Evolutionary conservation across 2,113 vertebrate genomes (phyloP).

Genomic region (Chamaea fasciata): DNA sequence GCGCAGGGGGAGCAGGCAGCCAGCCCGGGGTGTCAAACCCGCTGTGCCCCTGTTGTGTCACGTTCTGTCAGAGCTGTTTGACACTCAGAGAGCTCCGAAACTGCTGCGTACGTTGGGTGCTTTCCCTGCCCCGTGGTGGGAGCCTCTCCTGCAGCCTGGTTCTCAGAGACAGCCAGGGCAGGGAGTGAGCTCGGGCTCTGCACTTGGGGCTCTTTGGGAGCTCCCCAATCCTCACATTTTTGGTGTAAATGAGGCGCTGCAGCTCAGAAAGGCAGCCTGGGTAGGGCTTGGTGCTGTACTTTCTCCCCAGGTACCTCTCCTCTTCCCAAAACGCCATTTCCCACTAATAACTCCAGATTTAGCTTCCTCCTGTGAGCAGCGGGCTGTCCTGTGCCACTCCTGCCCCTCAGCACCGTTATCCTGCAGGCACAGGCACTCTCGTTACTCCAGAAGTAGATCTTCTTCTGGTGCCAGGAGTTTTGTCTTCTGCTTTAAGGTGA

Average conservation of each 20-base stretch:
- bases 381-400: background rate
- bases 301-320: background rate
- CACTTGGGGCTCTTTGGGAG: background rate
- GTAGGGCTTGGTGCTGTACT: background rate
- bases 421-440: too few species aligned
- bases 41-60: background rate
- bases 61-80: background rate
- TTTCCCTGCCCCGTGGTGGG: background rate
- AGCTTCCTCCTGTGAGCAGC: accelerated
- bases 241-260: background rate
- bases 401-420: background rate
- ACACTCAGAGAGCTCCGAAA: background rate
- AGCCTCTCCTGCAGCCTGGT: background rate
- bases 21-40: background rate
- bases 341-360: background rate
- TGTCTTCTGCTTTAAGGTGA: background rate
- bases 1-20: background rate
- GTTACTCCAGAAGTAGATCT: background rate
- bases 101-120: background rate
- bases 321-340: background rate
- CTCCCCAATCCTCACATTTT: background rate
- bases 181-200: background rate
- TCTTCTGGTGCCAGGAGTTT: background rate
- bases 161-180: background rate
- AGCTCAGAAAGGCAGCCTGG: background rate